Percentiles rank a stretch among this genome's conserved stretches.
phyloP scores from a whole-genome alignment of 2,113 vertebrate species.

The Orcinus orca region DNA sequence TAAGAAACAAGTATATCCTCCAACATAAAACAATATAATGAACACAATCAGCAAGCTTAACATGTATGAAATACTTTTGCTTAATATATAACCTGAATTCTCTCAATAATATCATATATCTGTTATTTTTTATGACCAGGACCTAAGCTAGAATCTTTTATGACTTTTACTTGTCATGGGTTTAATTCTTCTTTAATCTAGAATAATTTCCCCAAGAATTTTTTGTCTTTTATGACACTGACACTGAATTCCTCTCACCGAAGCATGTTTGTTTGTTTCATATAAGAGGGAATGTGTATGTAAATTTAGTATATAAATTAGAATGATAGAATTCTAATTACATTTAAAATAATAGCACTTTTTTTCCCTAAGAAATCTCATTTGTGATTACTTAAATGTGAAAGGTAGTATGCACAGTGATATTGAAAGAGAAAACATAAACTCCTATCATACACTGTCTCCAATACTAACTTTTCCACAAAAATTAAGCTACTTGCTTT shows the following conservation, averaged over 20 bases:
- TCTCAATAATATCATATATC: not conserved
- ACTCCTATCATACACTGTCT: not conserved
- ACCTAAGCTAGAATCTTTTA: not conserved
- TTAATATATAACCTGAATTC: not conserved
- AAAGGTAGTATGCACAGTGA: not conserved
- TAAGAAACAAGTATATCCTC: not conserved
- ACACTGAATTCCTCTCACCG: not conserved
- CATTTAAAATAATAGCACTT: not conserved
- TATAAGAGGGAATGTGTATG: not conserved
- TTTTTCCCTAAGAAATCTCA: not conserved
- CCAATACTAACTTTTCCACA: not conserved
- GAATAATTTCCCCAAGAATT: not conserved
- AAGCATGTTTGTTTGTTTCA: not conserved
- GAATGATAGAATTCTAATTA: not conserved
- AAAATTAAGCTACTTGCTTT: not conserved
- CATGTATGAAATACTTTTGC: not conserved
- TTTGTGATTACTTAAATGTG: not conserved
- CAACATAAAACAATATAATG: not conserved
- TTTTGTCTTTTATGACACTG: not conserved
- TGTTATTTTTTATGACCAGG: not conserved
- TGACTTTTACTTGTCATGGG: not conserved
- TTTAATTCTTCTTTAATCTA: not conserved
- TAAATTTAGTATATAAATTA: not conserved
- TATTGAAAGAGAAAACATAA: conserved; percentile 40
- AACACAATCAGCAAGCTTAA: not conserved